A percentile compares a stretch with the other conserved stretches of the same genome.
Evolutionary conservation across 1,140 invertebrate species (phyloP).

Genomic region (Drosophila nigromelanica): DNA sequence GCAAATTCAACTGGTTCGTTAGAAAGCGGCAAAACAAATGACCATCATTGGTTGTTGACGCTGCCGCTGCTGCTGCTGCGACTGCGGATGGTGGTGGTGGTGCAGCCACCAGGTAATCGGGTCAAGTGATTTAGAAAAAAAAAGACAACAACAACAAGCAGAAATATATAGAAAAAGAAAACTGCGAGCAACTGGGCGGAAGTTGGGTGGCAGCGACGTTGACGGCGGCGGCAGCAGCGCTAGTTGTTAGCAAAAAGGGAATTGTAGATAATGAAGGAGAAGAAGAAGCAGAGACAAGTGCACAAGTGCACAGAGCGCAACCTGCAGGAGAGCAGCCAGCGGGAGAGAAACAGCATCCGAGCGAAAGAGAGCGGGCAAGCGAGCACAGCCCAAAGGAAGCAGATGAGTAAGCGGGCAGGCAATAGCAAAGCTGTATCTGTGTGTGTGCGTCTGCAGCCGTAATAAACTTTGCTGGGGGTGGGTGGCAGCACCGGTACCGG

Average conservation of each 20-base stretch:
- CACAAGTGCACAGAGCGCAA: slow-evolving; percentile 63
- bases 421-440: slow-evolving; percentile 30
- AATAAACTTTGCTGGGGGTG: slow-evolving; percentile 47
- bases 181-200: slow-evolving; percentile 48
- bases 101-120: slow-evolving; percentile 77
- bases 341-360: slow-evolving; percentile 35
- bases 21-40: slow-evolving; percentile 81
- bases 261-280: slow-evolving; percentile 28
- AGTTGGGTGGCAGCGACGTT: slow-evolving; percentile 26
- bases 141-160: slow-evolving; percentile 6
- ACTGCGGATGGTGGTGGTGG: slow-evolving; percentile 15
- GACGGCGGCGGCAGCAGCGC: neutral
- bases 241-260: slow-evolving; percentile 40
- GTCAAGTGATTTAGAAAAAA: slow-evolving; percentile 78
- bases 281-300: slow-evolving; percentile 25
- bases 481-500: slow-evolving; percentile 49
- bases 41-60: slow-evolving; percentile 51
- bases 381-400: neutral
- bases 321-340: slow-evolving; percentile 45
- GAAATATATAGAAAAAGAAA: slow-evolving; percentile 41
- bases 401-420: slow-evolving; percentile 26
- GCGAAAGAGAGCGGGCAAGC: neutral
- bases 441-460: slow-evolving; percentile 25
- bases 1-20: slow-evolving; percentile 79
- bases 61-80: slow-evolving; percentile 15